A percentile compares a stretch with the other conserved stretches of the same genome.
These are phyloP conservation scores for Coranthus polyacanthus DNA, from an alignment of 2,797 vertebrate genomes.

Conservation along the genomic window DNA sequence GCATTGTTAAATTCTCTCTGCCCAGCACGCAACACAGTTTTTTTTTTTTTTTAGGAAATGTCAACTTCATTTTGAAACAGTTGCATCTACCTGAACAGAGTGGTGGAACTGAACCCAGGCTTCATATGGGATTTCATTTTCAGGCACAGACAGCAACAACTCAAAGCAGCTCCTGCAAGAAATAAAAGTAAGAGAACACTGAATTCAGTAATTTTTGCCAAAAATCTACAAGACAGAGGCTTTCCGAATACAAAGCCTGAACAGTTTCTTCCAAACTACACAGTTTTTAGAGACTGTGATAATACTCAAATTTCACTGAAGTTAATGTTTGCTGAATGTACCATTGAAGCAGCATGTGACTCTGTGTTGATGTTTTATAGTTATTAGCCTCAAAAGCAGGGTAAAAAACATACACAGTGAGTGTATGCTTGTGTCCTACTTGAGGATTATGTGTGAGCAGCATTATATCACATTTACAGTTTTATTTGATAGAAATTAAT, in stretches of 20 bases:
- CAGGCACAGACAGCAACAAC: constrained; percentile 94
- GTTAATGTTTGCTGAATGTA: too few species aligned
- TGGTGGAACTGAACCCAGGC: constrained; percentile 94
- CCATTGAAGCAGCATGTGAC: too few species aligned
- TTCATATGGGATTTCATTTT: constrained; percentile 93
- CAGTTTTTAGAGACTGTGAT: neutral
- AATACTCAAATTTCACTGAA: neutral
- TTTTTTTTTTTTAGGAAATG: neutral
- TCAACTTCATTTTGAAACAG: constrained; percentile 6
- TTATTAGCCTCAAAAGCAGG: too few species aligned
- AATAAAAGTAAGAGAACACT: constrained; percentile 15
- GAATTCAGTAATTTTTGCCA: constrained; percentile 4
- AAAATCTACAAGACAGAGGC: neutral
- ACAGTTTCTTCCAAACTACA: neutral
- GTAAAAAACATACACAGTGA: too few species aligned
- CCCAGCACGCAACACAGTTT: neutral
- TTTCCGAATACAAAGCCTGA: neutral
- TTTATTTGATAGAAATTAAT: too few species aligned
- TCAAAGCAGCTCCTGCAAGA: constrained; percentile 97
- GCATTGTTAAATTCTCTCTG: too few species aligned
- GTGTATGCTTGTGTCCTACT: too few species aligned
- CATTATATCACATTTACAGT: too few species aligned
- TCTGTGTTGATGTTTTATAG: too few species aligned
- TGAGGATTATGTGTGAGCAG: too few species aligned
- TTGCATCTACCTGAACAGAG: constrained; percentile 91